These are phyloP conservation scores for Cheilosia vernalis DNA, from an alignment of 2,888 invertebrate species.

Conservation along the genomic window DNA sequence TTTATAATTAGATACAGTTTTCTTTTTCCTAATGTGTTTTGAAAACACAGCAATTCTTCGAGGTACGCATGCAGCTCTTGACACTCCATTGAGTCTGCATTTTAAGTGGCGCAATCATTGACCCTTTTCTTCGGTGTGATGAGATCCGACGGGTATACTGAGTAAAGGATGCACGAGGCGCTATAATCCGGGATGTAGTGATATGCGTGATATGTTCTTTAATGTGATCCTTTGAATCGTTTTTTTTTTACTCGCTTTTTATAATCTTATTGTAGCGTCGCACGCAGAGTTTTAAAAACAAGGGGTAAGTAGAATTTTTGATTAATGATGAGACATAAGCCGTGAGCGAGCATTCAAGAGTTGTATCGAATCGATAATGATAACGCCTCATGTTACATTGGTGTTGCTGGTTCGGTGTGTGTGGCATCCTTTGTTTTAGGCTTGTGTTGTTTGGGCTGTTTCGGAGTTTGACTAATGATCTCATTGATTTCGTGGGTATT, in stretches of 20 bases:
- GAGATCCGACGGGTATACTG: constrained; percentile 28
- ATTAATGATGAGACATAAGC: constrained; percentile 61
- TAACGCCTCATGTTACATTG: constrained; percentile 33
- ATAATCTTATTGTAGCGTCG: constrained; percentile 45
- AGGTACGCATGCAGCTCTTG: constrained; percentile 59
- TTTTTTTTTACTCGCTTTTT: constrained; percentile 2
- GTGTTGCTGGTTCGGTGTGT: not conserved
- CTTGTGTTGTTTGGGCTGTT: not conserved
- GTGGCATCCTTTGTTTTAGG: constrained; percentile 25
- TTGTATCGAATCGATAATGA: constrained; percentile 24
- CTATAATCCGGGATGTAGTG: constrained; percentile 60
- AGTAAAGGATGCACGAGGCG: constrained; percentile 55
- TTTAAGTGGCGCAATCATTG: constrained; percentile 74
- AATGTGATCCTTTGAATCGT: constrained; percentile 33
- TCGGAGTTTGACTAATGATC: constrained; percentile 8
- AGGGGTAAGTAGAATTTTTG: constrained; percentile 46
- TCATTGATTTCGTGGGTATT: constrained; percentile 45
- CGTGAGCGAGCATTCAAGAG: constrained; percentile 34
- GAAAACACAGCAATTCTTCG: constrained; percentile 60
- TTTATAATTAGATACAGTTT: constrained; percentile 75
- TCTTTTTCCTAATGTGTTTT: constrained; percentile 67
- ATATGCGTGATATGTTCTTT: constrained; percentile 45
- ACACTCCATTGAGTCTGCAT: constrained; percentile 72
- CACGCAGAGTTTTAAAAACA: constrained; percentile 46
- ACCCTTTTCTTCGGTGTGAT: constrained; percentile 55